Conservation (phyloP, 1,140 invertebrate genomes). For the Pseudomyrmex sp. region DNA sequence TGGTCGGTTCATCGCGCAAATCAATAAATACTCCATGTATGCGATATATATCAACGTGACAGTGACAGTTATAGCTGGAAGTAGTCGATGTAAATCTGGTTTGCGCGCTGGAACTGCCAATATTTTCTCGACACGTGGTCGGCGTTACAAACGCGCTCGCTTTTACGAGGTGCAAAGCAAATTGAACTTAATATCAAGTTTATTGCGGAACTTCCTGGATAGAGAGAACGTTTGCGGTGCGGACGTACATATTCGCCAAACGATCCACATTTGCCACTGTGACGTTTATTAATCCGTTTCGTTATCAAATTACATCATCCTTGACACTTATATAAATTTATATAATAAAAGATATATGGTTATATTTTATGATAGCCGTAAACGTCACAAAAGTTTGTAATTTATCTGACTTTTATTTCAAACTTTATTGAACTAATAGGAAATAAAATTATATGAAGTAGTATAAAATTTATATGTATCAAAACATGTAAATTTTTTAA, state of each 20-base stretch:
- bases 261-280: constrained; percentile 35
- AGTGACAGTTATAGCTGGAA: constrained; percentile 38
- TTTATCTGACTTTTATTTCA: too few species aligned
- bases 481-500: background rate
- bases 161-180: constrained; percentile 46
- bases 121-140: constrained; percentile 30
- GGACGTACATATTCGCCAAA: constrained; percentile 5
- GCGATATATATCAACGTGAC: background rate
- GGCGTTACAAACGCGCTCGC: constrained; percentile 16
- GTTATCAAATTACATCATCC: constrained; percentile 1
- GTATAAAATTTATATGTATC: background rate
- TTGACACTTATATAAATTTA: background rate
- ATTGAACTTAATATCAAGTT: constrained; percentile 49
- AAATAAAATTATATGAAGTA: background rate
- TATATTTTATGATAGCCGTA: too few species aligned
- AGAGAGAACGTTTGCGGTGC: background rate
- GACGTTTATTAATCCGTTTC: constrained; percentile 41
- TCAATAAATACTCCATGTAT: background rate
- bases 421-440: background rate
- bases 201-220: constrained; percentile 28
- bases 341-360: background rate
- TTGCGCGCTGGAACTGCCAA: constrained; percentile 12
- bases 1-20: background rate
- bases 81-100: constrained; percentile 43
- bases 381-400: too few species aligned